Base-by-base conservation (phyloP, 2,888 invertebrate genomes). In the Caenorhabditis drosophilae region DNA sequence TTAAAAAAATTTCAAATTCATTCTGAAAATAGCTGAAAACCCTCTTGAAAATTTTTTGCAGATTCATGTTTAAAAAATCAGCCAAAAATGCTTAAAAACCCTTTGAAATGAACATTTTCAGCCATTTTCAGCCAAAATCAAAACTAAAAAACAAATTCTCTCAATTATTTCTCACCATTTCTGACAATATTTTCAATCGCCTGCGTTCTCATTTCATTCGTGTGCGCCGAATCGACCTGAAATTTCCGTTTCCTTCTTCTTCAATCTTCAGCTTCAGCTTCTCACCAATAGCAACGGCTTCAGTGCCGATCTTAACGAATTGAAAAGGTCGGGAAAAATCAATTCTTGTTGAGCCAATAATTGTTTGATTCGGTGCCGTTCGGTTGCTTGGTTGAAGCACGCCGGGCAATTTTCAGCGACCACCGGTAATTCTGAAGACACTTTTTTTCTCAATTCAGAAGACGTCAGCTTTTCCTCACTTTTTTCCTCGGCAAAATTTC, bases 401-500 rank as follows among this genome's bases (percentile, higher is more conserved):
- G 85, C 85, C 26, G 88, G 88, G 78, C 88, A 88, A 73, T 88
- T 89, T 75, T 88, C 87, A 18, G 88, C 86, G 73, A 90, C 89
- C 67, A 89, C 88, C 0, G 92, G 91, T 47, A 92, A 85, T 42
- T 88, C 88, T 78, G 55, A 38, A 49, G n/a, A 34, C 34, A 34
- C 34, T 9, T 34, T 34, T 11, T 34, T 12, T 12, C 9, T 34
- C 34, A 34, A 9, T 12, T 9, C 34, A 34, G n/a, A n/a, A n/a
- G n/a, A n/a, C n/a, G n/a, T n/a, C n/a, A n/a, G n/a, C n/a, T n/a
- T 9, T 41, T 18, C 7, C 18, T 41, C 44, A 62, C 62, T 67
- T 46, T 89, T 89, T 73, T 89, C 88, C 77, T 89, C 89, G 15
- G 89, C 89, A 85, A 92, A 92, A 54, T 89, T 89, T 18, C 89